These are phyloP conservation scores for Rhopilema esculentum DNA, from an alignment of 30 jellyfish, hydroid and myxozoan genomes.

Conservation along the genomic window DNA sequence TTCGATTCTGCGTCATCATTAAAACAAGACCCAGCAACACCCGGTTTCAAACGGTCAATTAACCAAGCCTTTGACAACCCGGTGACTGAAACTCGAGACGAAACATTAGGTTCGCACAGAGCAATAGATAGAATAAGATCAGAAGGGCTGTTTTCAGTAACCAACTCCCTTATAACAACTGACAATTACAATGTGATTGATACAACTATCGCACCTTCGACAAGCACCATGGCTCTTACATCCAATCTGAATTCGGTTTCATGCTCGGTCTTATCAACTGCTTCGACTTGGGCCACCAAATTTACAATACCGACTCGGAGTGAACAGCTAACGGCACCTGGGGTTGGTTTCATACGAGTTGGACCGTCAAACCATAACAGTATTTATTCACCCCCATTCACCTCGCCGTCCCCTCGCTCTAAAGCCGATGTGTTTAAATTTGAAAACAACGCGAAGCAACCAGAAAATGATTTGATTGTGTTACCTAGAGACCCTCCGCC, in stretches of 20 bases:
- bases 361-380: slow-evolving; percentile 44
- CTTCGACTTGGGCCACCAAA: slow-evolving; percentile 62
- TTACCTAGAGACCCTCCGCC: slow-evolving; percentile 39
- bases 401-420: slow-evolving; percentile 61
- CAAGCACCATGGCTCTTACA: slow-evolving; percentile 7
- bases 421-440: slow-evolving; percentile 65
- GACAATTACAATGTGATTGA: slow-evolving; percentile 47
- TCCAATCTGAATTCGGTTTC: slow-evolving; percentile 23
- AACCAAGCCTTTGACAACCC: slow-evolving; percentile 12
- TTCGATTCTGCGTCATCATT: slow-evolving; percentile 44
- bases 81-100: slow-evolving; percentile 38
- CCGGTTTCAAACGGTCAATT: slow-evolving; percentile 28
- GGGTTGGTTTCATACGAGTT: slow-evolving; percentile 71
- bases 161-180: slow-evolving; percentile 18
- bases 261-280: not conserved
- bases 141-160: slow-evolving; percentile 34
- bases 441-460: slow-evolving; percentile 36
- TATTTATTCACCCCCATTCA: slow-evolving; percentile 77
- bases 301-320: slow-evolving; percentile 64
- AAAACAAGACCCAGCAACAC: slow-evolving; percentile 49
- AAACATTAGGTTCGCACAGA: slow-evolving; percentile 1
- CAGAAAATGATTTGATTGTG: slow-evolving; percentile 35
- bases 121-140: slow-evolving; percentile 16
- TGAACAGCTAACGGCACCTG: slow-evolving; percentile 47
- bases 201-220: slow-evolving; percentile 17